Evolutionary conservation across 2,113 vertebrate species (phyloP).

Genomic region (Brachyhypopomus gauderio): DNA sequence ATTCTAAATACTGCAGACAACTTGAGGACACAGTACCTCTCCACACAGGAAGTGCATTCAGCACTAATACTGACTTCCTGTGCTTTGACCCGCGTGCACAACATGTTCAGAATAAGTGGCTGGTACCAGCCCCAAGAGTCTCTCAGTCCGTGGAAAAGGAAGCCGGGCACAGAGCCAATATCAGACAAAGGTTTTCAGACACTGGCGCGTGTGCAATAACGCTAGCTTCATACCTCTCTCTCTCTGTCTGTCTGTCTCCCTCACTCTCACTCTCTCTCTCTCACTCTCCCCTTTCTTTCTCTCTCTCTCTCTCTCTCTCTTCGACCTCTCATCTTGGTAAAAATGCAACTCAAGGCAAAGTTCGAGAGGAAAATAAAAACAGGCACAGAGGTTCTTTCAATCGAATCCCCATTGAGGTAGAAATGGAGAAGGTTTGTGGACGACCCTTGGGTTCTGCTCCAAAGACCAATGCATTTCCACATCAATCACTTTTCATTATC

Average conservation of each 20-base stretch:
- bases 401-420: background rate
- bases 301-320: background rate
- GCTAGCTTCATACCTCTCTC: background rate
- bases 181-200: conserved; percentile 11
- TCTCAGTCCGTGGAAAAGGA: background rate
- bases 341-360: conserved; percentile 6
- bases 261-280: background rate
- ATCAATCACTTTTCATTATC: background rate
- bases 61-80: conserved; percentile 69
- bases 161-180: conserved; percentile 30
- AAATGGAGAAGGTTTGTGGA: conserved; percentile 19
- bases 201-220: background rate
- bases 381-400: background rate
- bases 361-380: background rate
- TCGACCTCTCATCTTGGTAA: background rate
- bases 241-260: background rate
- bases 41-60: conserved; percentile 72
- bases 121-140: conserved; percentile 9
- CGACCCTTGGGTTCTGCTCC: background rate
- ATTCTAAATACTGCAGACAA: conserved; percentile 61
- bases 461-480: background rate
- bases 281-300: background rate
- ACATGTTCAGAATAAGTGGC: conserved; percentile 29
- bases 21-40: conserved; percentile 60
- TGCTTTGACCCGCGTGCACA: conserved; percentile 58